These are phyloP conservation scores for Pedetes capensis DNA, from an alignment of 2,113 vertebrate genomes.

Conservation along the genomic window DNA sequence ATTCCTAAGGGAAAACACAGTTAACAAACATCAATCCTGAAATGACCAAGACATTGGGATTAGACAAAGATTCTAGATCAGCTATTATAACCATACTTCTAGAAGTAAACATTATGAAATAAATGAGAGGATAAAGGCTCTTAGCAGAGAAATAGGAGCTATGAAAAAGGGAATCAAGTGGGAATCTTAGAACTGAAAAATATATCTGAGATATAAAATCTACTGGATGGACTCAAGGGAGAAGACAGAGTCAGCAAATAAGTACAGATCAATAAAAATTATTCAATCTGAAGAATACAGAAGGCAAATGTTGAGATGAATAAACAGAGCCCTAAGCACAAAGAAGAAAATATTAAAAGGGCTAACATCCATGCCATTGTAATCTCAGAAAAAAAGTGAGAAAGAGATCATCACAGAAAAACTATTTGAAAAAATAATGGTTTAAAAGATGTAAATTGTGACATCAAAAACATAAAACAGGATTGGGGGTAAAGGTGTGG, in stretches of 20 bases:
- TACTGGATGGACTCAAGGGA: not conserved
- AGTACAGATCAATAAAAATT: not conserved
- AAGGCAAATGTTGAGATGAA: not conserved
- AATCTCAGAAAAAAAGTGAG: not conserved
- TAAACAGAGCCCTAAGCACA: not conserved
- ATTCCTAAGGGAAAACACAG: not conserved
- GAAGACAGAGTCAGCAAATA: not conserved
- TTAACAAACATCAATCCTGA: not conserved
- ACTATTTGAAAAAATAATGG: not conserved
- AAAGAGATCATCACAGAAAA: not conserved
- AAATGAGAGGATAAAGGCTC: not conserved
- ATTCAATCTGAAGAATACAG: not conserved
- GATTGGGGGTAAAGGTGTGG: no score
- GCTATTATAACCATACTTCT: not conserved
- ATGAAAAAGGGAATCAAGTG: not conserved
- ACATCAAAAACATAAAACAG: no score
- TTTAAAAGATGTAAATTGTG: not conserved
- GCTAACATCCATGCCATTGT: not conserved
- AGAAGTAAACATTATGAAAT: not conserved
- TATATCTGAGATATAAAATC: not conserved
- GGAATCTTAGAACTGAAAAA: not conserved
- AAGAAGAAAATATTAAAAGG: not conserved
- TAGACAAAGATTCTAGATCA: not conserved
- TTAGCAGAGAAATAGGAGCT: not conserved
- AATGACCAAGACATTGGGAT: not conserved